phyloP scores from a whole-genome alignment of 2,888 invertebrate genomes.

The Calliphora vomitoria region DNA sequence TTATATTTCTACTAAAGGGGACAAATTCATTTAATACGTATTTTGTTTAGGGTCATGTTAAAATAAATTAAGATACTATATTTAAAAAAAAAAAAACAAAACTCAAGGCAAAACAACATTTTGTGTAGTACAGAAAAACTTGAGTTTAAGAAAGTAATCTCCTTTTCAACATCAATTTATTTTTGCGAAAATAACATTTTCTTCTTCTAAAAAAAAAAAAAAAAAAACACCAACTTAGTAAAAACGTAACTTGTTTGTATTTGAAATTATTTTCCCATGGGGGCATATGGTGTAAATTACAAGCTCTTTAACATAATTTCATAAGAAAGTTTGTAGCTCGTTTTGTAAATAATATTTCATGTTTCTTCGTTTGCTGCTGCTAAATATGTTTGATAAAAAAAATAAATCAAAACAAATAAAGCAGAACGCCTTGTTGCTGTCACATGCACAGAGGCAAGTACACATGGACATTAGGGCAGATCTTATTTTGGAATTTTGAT shows the following conservation, averaged over 20 bases:
- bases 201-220: too few species aligned
- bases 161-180: not conserved
- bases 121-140: too few species aligned
- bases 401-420: not conserved
- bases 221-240: not conserved
- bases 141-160: too few species aligned
- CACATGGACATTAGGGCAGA: too few species aligned
- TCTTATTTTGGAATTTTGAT: not conserved
- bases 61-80: too few species aligned
- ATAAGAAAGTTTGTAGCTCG: not conserved
- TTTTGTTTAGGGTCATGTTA: too few species aligned
- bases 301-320: not conserved
- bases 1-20: too few species aligned
- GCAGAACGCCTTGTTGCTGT: not conserved
- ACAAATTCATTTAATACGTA: too few species aligned
- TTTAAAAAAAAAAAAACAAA: too few species aligned
- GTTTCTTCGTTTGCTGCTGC: not conserved
- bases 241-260: not conserved
- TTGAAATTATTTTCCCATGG: not conserved
- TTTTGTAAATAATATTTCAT: conserved; percentile 3
- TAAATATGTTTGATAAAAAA: not conserved
- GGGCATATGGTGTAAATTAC: not conserved
- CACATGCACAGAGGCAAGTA: too few species aligned
- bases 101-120: too few species aligned
- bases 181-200: not conserved